Conservation (phyloP, 2,797 vertebrate genomes). For the Rachycentron canadum region DNA sequence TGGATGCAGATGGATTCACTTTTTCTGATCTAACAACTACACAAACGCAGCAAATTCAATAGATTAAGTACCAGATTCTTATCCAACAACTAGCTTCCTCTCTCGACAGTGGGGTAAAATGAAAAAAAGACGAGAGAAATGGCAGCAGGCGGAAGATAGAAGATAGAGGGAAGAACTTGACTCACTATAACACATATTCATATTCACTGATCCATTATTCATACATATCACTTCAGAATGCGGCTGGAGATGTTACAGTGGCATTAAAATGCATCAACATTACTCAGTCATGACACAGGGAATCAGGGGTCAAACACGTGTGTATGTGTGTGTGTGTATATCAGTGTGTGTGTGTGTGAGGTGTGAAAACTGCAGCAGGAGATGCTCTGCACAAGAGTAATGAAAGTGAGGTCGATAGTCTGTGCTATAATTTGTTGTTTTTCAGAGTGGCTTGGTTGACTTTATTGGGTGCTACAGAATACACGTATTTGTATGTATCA, state of each 20-base stretch:
- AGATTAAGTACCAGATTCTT: conserved; percentile 48
- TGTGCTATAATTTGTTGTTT: conserved; percentile 22
- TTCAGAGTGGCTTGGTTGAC: conserved; percentile 1
- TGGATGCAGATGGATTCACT: conserved; percentile 55
- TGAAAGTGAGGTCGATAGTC: conserved; percentile 1
- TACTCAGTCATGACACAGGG: conserved; percentile 72
- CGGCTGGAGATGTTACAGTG: conserved; percentile 65
- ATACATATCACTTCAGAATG: conserved; percentile 73
- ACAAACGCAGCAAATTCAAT: conserved; percentile 59
- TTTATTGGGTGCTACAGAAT: not conserved
- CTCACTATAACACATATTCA: conserved; percentile 71
- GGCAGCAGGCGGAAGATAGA: conserved; percentile 55
- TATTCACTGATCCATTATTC: conserved; percentile 79
- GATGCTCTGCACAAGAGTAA: conserved; percentile 11
- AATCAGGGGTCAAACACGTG: conserved; percentile 46
- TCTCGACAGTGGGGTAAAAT: conserved; percentile 22
- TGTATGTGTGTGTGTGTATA: conserved; percentile 29
- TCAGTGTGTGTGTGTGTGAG: conserved; percentile 14
- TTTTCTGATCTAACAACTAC: conserved; percentile 42
- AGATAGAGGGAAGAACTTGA: conserved; percentile 61
- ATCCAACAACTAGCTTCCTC: conserved; percentile 54
- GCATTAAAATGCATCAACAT: conserved; percentile 74
- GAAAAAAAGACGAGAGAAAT: conserved; percentile 42
- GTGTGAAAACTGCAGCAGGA: conserved; percentile 41
- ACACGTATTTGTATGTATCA: not conserved